Conservation (phyloP, 2,888 invertebrate genomes). For the Scaptodrosophila latifasciaeformis region DNA sequence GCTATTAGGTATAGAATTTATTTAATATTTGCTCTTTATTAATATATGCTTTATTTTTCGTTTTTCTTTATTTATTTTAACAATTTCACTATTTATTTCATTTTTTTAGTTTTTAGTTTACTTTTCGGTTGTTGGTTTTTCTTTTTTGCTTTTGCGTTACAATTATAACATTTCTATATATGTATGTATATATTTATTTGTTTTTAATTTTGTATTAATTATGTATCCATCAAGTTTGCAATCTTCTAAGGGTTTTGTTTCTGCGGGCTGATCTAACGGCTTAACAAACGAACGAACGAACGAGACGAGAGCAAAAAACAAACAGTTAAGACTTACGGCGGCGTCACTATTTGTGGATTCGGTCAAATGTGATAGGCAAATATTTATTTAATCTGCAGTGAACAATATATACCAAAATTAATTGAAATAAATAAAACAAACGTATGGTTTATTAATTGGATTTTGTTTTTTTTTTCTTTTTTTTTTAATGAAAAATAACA, state of each 20-base stretch:
- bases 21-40: slow-evolving; percentile 40
- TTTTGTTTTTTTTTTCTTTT: not conserved
- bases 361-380: too few species aligned
- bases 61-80: too few species aligned
- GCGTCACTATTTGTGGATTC: too few species aligned
- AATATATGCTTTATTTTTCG: too few species aligned
- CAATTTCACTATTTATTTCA: slow-evolving; percentile 2
- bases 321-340: too few species aligned
- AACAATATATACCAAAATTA: too few species aligned
- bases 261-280: slow-evolving; percentile 39
- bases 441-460: slow-evolving; percentile 30
- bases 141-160: slow-evolving; percentile 29
- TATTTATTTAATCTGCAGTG: too few species aligned
- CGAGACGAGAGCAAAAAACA: not conserved
- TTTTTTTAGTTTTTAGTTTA: not conserved
- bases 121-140: slow-evolving; percentile 10
- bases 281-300: slow-evolving; percentile 36
- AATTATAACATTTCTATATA: slow-evolving; percentile 64
- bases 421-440: slow-evolving; percentile 30
- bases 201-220: too few species aligned
- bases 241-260: too few species aligned
- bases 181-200: slow-evolving; percentile 19
- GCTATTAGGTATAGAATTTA: slow-evolving; percentile 57
- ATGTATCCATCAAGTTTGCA: too few species aligned
- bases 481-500: slow-evolving; percentile 32